phyloP scores from a whole-genome alignment of 2,113 vertebrate genomes.

The Sinocyclocheilus rhinocerous region DNA sequence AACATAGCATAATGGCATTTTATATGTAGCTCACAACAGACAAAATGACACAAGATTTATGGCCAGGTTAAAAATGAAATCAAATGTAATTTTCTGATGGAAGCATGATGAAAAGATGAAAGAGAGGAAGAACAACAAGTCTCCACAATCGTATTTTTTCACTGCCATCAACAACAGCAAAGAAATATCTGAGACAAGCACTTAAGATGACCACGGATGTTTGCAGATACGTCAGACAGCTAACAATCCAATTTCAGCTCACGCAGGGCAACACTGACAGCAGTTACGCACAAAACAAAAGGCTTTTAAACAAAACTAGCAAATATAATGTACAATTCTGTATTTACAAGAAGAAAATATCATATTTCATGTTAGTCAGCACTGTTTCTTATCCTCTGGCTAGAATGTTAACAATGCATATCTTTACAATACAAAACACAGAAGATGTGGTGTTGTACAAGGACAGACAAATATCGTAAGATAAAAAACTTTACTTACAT shows the following conservation, averaged over 20 bases:
- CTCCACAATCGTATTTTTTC: background rate
- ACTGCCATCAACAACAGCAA: conserved; percentile 29
- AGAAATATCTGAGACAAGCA: background rate
- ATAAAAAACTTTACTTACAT: conserved; percentile 56
- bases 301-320: conserved; percentile 48
- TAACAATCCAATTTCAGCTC: conserved; percentile 30
- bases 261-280: conserved; percentile 45
- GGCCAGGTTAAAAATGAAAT: conserved; percentile 24
- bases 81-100: background rate
- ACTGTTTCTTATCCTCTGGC: conserved; percentile 11
- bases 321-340: conserved; percentile 51
- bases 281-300: conserved; percentile 42
- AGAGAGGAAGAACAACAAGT: background rate
- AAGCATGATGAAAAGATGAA: background rate
- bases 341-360: conserved; percentile 55
- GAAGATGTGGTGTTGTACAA: conserved; percentile 48
- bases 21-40: conserved; percentile 48
- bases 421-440: conserved; percentile 61
- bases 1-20: conserved; percentile 45
- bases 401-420: conserved; percentile 43
- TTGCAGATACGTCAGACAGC: conserved; percentile 41
- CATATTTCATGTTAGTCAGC: conserved; percentile 26
- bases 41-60: conserved; percentile 24
- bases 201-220: conserved; percentile 7
- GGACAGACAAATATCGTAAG: conserved; percentile 49